A percentile compares a stretch with the other conserved stretches of the same genome.
These are phyloP conservation scores for Xylota sylvarum DNA, from an alignment of 2,888 invertebrate species.

Conservation along the genomic window DNA sequence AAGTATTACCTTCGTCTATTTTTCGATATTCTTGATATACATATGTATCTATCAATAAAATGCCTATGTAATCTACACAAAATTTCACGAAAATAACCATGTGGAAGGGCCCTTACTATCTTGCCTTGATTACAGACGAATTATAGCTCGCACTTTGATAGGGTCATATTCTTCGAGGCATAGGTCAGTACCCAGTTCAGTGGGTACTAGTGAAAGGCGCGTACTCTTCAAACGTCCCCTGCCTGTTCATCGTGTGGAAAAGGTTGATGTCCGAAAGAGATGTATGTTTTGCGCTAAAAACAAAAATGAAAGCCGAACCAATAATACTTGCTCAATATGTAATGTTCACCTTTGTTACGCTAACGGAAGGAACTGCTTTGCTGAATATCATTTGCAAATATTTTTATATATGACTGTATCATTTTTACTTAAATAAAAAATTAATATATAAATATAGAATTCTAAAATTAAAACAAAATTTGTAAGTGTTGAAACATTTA, in stretches of 20 bases:
- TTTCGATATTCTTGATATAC: constrained; percentile 49
- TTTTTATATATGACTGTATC: too few species aligned
- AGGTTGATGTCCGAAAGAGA: neutral
- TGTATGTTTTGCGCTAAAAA: neutral
- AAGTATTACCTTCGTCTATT: constrained; percentile 45
- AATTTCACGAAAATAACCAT: too few species aligned
- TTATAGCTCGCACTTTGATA: constrained; percentile 3
- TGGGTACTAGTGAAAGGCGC: neutral
- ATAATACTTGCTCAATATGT: too few species aligned
- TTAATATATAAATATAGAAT: neutral
- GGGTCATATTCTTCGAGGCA: neutral
- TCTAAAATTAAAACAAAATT: neutral
- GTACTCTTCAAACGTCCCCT: neutral
- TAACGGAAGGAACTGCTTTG: neutral
- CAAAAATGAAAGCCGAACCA: neutral
- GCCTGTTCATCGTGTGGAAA: neutral
- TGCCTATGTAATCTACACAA: too few species aligned
- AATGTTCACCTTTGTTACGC: neutral
- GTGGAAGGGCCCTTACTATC: constrained; percentile 6
- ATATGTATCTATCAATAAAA: neutral
- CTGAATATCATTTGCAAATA: neutral
- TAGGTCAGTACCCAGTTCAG: neutral
- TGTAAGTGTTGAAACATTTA: too few species aligned
- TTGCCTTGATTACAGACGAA: neutral
- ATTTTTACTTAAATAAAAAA: neutral